phyloP scores from a whole-genome alignment of 2,888 invertebrate genomes.

The Beris morrisii region DNA sequence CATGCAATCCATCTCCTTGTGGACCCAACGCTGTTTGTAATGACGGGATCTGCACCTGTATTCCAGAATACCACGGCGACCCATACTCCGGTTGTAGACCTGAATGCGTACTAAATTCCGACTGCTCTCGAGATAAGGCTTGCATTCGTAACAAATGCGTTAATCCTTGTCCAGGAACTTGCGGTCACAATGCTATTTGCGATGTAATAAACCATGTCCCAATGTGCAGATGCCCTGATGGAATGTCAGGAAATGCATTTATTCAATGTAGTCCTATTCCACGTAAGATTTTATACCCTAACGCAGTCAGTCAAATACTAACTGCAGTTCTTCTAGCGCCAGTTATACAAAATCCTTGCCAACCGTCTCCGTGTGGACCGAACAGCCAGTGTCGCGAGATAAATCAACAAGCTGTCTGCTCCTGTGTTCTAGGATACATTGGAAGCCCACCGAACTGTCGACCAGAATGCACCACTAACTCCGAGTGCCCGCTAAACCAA shows the following conservation, averaged over 20 bases:
- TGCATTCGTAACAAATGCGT: conserved; percentile 71
- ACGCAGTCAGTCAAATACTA: too few relatives aligned
- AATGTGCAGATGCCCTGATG: conserved; percentile 66
- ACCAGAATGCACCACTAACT: conserved; percentile 72
- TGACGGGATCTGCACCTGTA: conserved; percentile 64
- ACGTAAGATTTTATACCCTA: conserved; percentile 4
- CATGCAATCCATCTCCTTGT: conserved; percentile 63
- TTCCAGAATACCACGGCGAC: conserved; percentile 63
- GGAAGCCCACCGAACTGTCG: conserved; percentile 73
- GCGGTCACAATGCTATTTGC: conserved; percentile 69
- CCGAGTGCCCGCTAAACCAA: conserved; percentile 70
- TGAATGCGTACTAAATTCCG: conserved; percentile 73
- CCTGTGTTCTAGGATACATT: conserved; percentile 68
- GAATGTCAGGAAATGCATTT: conserved; percentile 69
- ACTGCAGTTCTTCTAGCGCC: conserved; percentile 16
- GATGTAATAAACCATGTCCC: conserved; percentile 73
- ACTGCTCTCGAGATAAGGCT: conserved; percentile 64
- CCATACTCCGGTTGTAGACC: conserved; percentile 72
- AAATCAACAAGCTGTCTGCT: conserved; percentile 62
- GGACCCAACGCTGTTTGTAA: conserved; percentile 67
- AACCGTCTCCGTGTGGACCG: conserved; percentile 69
- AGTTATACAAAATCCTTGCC: conserved; percentile 56
- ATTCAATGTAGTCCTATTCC: conserved; percentile 57
- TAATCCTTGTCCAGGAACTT: conserved; percentile 76
- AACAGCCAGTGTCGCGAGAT: conserved; percentile 68